These are phyloP conservation scores for Drosophila peninsularis DNA, from an alignment of 2,888 invertebrate species.

Conservation along the genomic window DNA sequence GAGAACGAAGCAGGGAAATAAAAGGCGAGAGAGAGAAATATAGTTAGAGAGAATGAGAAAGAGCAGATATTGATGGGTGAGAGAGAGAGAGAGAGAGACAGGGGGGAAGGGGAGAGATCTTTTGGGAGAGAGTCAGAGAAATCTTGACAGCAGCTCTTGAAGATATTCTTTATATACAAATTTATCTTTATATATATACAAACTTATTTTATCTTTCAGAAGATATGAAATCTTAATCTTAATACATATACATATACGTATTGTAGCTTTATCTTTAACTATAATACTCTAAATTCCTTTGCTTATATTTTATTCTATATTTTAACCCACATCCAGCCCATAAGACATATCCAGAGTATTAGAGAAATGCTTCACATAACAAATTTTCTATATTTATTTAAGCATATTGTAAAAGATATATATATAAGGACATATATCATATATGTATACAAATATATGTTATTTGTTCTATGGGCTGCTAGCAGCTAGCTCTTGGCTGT, in stretches of 20 bases:
- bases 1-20: no score
- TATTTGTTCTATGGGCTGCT: conserved; percentile 11
- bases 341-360: not conserved
- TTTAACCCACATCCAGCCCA: no score
- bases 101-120: not conserved
- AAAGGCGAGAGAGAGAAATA: no score
- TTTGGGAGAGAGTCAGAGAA: not conserved
- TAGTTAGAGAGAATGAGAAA: no score
- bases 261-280: no score
- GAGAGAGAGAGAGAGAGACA: not conserved
- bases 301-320: not conserved
- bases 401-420: conserved; percentile 8
- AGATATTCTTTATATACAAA: no score
- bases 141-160: no score
- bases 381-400: conserved; percentile 7
- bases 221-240: no score
- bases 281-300: not conserved
- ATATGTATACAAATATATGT: not conserved
- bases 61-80: no score
- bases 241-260: no score
- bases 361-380: conserved; percentile 1
- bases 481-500: not conserved
- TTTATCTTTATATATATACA: no score
- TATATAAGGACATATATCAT: conserved; percentile 1
- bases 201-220: no score